Evolutionary conservation across 2,888 invertebrate genomes (phyloP), one percentile per base, ranked within the genome.

Genomic region (Sphecodes monilicornis): DNA sequence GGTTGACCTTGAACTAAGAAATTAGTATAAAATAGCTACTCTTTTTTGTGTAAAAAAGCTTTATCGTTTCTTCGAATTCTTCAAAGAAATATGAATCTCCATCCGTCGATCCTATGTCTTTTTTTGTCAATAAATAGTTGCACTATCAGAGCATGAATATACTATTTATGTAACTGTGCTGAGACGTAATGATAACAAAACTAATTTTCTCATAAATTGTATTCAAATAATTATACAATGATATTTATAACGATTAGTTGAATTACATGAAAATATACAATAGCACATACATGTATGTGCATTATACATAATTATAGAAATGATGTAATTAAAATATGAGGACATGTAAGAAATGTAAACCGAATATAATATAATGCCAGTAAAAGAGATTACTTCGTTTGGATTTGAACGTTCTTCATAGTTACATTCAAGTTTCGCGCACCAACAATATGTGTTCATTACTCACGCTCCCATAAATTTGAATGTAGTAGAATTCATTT

Each of bases 391-490:
- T 32, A 32, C 10, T 36, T 4, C 36, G 66, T 32, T 66, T 36
- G 8, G 36, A 66, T 36, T 36, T 36, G 10, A 36, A 66, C 1
- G 18, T 36, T 36, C 22, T 66, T 29, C 66, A 22, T 8, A 29
- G 60, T 66, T 36, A 66, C 18, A 22, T 66, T 22, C 32, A 32
- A 1, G 66, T 32, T 18, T 8, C 11, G 32, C 36, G 32, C 32
- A 36, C 22, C 18, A 66, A 66, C 60, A 66, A 66, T 66, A 66
- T 66, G 32, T 32, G 66, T 36, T 66, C 66, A 32, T 66, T 66
- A 66, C 36, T 32, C 32, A 10, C 66, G 32, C 66, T 10, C 22
- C 32, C 66, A 22, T 66, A 66, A 66, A 66, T 32, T 36, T 66
- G 10, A 32, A 66, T 66, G 32, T 66, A 66, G 36, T 66, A 22